Conservation (phyloP, 2,888 invertebrate genomes). For the Diplazon laetatorius region DNA sequence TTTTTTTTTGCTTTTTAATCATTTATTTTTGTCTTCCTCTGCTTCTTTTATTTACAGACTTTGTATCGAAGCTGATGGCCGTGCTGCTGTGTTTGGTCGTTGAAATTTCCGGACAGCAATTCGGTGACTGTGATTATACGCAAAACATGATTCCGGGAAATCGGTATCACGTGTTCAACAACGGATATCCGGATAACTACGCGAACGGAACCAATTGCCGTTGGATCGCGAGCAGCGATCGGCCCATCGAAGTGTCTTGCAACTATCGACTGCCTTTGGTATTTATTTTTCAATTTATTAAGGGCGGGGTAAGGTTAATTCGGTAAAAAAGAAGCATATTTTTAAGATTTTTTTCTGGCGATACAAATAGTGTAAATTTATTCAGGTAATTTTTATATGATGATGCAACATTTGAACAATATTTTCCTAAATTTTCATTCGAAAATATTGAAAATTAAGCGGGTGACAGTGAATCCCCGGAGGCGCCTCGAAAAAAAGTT, state of each 20-base stretch:
- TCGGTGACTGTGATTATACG: conserved; percentile 82
- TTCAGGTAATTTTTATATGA: no score
- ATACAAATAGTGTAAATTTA: no score
- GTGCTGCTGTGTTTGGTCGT: conserved; percentile 77
- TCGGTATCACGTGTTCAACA: conserved; percentile 83
- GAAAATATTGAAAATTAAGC: no score
- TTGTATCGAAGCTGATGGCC: conserved; percentile 68
- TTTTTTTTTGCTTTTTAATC: no score
- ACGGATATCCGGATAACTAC: conserved; percentile 83
- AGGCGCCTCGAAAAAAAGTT: no score
- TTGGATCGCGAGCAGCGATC: conserved; percentile 84
- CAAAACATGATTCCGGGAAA: conserved; percentile 79
- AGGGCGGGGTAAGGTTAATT: no score
- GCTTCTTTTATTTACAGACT: conserved; percentile 69
- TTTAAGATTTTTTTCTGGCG: no score
- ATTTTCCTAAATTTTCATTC: no score
- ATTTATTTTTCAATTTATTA: conserved; percentile 59
- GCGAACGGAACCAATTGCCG: conserved; percentile 81
- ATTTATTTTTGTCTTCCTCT: conserved; percentile 28
- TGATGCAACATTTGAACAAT: no score
- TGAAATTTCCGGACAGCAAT: conserved; percentile 74
- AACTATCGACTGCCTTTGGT: conserved; percentile 83
- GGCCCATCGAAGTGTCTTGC: conserved; percentile 81
- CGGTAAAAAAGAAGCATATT: no score
- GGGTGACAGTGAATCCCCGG: no score